Conservation (phyloP, 2,888 invertebrate species). For the Tipula unca region DNA sequence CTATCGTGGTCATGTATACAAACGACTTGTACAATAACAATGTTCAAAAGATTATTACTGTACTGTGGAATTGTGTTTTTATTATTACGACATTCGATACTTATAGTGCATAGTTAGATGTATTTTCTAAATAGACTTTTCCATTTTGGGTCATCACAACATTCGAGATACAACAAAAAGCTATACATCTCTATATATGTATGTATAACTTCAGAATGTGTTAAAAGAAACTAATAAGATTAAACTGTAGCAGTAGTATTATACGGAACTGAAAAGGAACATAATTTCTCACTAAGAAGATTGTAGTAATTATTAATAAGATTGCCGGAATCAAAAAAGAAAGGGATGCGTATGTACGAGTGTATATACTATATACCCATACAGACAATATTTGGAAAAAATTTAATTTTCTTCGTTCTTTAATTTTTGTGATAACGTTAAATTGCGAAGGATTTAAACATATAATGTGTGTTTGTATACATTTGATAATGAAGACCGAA, state of each 20-base stretch:
- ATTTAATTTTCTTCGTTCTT: not conserved
- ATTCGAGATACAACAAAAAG: not conserved
- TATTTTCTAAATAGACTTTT: not conserved
- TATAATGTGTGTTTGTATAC: not conserved
- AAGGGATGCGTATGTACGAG: not conserved
- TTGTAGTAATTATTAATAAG: not conserved
- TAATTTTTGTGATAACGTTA: not conserved
- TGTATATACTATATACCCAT: too few relatives aligned
- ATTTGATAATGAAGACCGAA: not conserved
- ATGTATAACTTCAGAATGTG: not conserved
- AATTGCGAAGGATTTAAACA: not conserved
- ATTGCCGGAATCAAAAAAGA: not conserved
- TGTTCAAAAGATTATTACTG: not conserved
- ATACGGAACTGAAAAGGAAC: not conserved
- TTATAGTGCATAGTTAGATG: not conserved
- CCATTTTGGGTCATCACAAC: not conserved
- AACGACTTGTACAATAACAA: not conserved
- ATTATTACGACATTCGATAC: too few relatives aligned
- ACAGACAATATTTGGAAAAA: too few relatives aligned
- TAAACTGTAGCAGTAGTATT: not conserved
- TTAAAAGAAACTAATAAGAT: not conserved
- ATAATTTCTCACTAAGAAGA: not conserved
- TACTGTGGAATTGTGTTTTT: not conserved
- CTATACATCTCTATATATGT: too few relatives aligned
- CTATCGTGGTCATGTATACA: not conserved